Conservation (phyloP, 1,140 invertebrate species). For the Trypoxylus dichotomus region DNA sequence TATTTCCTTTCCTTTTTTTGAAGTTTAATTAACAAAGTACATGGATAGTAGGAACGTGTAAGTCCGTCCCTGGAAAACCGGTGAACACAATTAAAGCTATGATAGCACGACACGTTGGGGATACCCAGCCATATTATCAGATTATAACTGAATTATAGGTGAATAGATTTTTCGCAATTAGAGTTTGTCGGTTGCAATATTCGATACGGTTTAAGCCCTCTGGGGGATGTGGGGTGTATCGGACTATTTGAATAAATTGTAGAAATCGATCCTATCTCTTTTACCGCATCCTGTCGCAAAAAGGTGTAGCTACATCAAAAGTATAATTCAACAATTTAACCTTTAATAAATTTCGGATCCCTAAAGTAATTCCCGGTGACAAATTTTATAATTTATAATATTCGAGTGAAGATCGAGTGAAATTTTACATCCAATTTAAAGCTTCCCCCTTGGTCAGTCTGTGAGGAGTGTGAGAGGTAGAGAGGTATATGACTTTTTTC, state of each 20-base stretch:
- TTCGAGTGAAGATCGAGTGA: background rate
- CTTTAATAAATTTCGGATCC: no score
- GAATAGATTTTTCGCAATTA: background rate
- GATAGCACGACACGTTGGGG: background rate
- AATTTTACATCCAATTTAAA: conserved; percentile 37
- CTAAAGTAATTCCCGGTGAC: background rate
- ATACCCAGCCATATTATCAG: background rate
- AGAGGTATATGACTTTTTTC: background rate
- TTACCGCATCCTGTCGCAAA: background rate
- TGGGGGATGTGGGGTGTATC: background rate
- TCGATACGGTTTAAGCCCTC: background rate
- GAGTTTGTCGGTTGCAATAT: background rate
- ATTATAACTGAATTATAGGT: background rate
- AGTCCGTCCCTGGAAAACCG: background rate
- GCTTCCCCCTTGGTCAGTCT: conserved; percentile 12
- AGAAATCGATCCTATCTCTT: background rate
- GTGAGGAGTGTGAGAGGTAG: background rate
- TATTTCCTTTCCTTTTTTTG: background rate
- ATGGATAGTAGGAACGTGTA: conserved; percentile 25
- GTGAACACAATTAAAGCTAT: background rate
- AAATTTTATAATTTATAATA: background rate
- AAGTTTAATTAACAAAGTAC: no score
- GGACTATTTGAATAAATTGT: background rate
- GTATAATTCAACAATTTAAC: no score
- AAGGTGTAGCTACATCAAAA: background rate